A percentile compares a stretch with the other conserved stretches of the same genome.
Conservation (phyloP, 2,113 vertebrate species). For the Tupaia chinensis region DNA sequence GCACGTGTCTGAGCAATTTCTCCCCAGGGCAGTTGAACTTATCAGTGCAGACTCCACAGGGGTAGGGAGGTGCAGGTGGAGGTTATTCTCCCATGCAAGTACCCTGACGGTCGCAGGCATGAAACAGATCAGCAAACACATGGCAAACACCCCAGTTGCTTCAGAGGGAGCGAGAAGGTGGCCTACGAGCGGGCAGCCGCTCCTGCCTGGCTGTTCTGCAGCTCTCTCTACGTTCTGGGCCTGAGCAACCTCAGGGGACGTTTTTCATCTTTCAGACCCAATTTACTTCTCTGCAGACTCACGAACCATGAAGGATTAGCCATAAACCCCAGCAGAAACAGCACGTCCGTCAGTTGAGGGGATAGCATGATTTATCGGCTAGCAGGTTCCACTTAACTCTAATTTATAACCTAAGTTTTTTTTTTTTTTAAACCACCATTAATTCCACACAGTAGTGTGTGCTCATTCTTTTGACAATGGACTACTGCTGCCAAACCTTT, state of each 20-base stretch:
- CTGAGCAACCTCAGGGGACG: background rate
- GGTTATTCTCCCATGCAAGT: background rate
- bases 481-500: background rate
- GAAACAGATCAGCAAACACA: background rate
- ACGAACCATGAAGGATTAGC: background rate
- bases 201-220: background rate
- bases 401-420: conserved; percentile 18
- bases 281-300: background rate
- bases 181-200: background rate
- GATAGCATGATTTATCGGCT: background rate
- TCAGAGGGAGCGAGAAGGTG: background rate
- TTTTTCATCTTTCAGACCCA: background rate
- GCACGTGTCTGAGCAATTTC: background rate
- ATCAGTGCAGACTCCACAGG: background rate
- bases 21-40: background rate
- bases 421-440: background rate
- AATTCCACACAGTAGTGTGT: background rate
- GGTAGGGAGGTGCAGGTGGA: no score
- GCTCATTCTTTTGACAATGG: background rate
- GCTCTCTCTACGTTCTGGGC: background rate
- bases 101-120: background rate
- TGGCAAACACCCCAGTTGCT: background rate
- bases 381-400: background rate
- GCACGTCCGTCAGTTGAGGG: background rate
- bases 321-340: background rate